Conservation (phyloP, 2,888 invertebrate genomes). For the Apomyelois bistriatella region DNA sequence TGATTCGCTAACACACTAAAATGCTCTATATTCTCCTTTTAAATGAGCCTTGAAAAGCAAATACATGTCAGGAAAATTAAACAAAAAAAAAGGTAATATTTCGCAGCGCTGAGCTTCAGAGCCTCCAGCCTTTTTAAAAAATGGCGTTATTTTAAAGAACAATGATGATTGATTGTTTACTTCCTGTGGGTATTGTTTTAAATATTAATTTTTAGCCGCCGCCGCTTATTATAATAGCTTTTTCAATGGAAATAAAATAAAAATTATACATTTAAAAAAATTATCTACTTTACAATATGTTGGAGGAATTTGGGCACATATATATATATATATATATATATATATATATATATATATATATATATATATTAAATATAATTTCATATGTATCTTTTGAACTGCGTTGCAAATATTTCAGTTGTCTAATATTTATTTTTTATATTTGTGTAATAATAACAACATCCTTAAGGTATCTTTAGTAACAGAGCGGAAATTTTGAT, state of each 20-base stretch:
- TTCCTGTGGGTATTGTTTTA: constrained; percentile 9
- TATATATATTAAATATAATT: too few species aligned
- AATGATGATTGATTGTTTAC: constrained; percentile 13
- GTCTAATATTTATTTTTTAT: too few species aligned
- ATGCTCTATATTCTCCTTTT: background rate
- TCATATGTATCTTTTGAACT: too few species aligned
- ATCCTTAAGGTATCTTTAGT: too few species aligned
- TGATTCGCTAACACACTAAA: too few species aligned
- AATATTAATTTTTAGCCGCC: constrained; percentile 4
- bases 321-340: too few species aligned
- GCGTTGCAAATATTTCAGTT: too few species aligned
- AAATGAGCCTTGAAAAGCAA: constrained; percentile 6
- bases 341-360: too few species aligned
- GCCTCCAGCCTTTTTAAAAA: constrained; percentile 8
- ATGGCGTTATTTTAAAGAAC: constrained; percentile 19
- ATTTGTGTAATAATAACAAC: too few species aligned
- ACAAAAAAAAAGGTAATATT: constrained; percentile 15
- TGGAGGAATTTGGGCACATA: too few species aligned
- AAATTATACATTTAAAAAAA: background rate
- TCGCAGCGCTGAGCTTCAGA: constrained; percentile 7
- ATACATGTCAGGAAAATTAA: constrained; percentile 15
- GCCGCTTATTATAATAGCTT: background rate
- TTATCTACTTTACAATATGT: too few species aligned
- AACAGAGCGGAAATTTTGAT: too few species aligned
- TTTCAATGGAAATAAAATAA: constrained; percentile 3